A percentile compares a stretch with the other conserved stretches of the same genome.
phyloP scores from a whole-genome alignment of 2,113 vertebrate genomes.

The Nesogale talazaci region DNA sequence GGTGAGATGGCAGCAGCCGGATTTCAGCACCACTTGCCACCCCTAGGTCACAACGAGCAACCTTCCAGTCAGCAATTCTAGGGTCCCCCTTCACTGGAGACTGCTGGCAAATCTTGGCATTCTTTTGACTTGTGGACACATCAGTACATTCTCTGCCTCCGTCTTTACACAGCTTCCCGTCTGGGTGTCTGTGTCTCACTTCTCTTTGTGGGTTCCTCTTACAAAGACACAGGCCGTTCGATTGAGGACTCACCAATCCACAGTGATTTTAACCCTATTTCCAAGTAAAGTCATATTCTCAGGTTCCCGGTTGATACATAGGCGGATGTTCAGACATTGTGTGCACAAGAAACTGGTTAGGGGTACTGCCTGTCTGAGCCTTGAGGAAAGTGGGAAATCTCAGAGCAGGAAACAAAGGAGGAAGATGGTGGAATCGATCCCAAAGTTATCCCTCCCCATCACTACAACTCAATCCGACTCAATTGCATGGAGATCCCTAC shows the following conservation, averaged over 20 bases:
- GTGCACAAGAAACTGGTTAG: background rate
- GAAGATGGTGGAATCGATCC: background rate
- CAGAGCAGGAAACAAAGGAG: background rate
- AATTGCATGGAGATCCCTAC: background rate
- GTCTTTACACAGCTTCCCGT: background rate
- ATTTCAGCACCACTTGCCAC: background rate
- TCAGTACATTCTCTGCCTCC: background rate
- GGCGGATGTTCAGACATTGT: background rate
- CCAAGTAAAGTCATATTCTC: background rate
- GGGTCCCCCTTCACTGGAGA: background rate
- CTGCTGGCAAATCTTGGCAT: background rate
- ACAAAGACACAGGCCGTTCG: background rate
- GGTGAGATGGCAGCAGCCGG: background rate
- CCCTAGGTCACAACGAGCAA: background rate
- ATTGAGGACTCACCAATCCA: background rate
- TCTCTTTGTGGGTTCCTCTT: background rate
- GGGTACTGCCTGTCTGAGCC: background rate
- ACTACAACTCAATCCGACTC: background rate
- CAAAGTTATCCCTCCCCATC: background rate
- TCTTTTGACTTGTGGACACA: background rate
- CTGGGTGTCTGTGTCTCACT: background rate
- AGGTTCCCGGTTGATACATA: background rate
- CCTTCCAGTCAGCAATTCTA: no score
- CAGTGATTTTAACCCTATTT: background rate
- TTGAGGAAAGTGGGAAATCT: background rate